phyloP scores from a whole-genome alignment of 2,888 invertebrate species.

The Acleris cristana region DNA sequence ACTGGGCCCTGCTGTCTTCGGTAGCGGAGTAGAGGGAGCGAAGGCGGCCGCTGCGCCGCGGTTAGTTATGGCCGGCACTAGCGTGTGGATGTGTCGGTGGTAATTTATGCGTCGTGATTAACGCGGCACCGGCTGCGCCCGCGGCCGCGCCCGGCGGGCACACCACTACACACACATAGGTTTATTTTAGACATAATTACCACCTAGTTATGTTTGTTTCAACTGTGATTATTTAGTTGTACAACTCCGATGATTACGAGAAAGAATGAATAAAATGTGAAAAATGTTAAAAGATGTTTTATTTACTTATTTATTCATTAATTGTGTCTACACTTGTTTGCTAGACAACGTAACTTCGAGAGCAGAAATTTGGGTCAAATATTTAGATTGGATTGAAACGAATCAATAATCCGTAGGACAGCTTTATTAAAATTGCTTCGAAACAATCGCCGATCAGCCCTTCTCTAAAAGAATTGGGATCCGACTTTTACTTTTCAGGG shows the following conservation, averaged over 20 bases:
- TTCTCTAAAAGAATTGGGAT: too few relatives aligned
- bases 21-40: slow-evolving; percentile 2
- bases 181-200: slow-evolving; percentile 74
- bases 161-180: slow-evolving; percentile 50
- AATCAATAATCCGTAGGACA: neutral
- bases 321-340: too few relatives aligned
- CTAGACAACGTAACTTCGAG: neutral
- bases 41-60: slow-evolving; percentile 1
- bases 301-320: slow-evolving; percentile 14
- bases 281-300: slow-evolving; percentile 60
- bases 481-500: too few relatives aligned
- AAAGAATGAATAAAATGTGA: slow-evolving; percentile 80
- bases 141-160: slow-evolving; percentile 1
- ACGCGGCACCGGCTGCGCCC: slow-evolving; percentile 35
- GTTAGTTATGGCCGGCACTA: slow-evolving; percentile 26
- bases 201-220: slow-evolving; percentile 80
- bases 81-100: slow-evolving; percentile 29
- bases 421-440: too few relatives aligned
- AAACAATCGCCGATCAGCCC: too few relatives aligned
- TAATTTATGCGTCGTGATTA: slow-evolving; percentile 42
- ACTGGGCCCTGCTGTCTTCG: slow-evolving; percentile 54
- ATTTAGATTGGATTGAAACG: too few relatives aligned
- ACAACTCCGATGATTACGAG: slow-evolving; percentile 84
- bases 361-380: neutral
- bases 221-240: slow-evolving; percentile 86